phyloP scores from a whole-genome alignment of 2,888 invertebrate species.

The Sericinus montela region DNA sequence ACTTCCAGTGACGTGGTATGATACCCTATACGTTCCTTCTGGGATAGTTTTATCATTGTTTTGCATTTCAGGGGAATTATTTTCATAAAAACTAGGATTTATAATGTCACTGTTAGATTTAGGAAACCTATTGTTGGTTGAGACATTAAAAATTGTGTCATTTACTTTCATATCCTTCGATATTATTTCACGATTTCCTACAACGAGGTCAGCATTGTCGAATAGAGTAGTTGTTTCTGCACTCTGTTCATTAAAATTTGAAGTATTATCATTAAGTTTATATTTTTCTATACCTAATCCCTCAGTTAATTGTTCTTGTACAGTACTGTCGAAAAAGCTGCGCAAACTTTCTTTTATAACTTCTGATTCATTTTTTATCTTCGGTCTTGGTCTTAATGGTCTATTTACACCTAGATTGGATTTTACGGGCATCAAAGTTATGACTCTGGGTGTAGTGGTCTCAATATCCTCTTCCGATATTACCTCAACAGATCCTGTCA shows the following conservation, averaged over 20 bases:
- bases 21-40: conserved; percentile 67
- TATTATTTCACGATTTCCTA: conserved; percentile 29
- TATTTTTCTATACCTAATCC: conserved; percentile 50
- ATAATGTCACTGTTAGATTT: conserved; percentile 59
- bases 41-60: conserved; percentile 46
- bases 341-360: conserved; percentile 50
- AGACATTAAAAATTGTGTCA: conserved; percentile 26
- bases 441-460: conserved; percentile 57
- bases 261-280: conserved; percentile 33
- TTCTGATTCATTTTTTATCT: conserved; percentile 53
- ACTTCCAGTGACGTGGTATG: conserved; percentile 71
- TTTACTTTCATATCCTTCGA: conserved; percentile 38
- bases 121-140: conserved; percentile 52
- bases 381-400: conserved; percentile 83
- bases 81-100: conserved; percentile 25
- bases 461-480: conserved; percentile 63
- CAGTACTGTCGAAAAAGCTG: conserved; percentile 50
- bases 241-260: conserved; percentile 34
- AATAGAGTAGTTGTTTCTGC: conserved; percentile 38
- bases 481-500: conserved; percentile 67
- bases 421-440: conserved; percentile 86
- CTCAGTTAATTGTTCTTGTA: conserved; percentile 42
- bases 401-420: conserved; percentile 88
- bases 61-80: conserved; percentile 19
- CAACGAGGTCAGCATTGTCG: conserved; percentile 30